Conservation (phyloP, 2,888 invertebrate species). For the Clistopyga incitator region DNA sequence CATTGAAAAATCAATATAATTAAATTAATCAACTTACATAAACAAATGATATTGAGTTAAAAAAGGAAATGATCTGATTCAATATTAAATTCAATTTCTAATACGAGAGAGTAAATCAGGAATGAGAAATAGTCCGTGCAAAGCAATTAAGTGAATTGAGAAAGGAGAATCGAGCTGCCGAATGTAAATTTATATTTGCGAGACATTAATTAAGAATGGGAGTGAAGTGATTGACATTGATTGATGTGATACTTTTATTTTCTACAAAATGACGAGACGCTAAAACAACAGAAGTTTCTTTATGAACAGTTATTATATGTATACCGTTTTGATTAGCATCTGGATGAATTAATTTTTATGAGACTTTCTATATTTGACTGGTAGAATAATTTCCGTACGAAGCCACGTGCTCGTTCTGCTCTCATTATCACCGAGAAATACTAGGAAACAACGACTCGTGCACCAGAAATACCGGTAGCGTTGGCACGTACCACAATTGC, state of each 20-base stretch:
- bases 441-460: slow-evolving; percentile 3
- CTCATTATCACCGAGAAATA: slow-evolving; percentile 21
- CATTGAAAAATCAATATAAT: no score
- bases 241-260: not conserved
- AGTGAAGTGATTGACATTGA: not conserved
- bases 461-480: slow-evolving; percentile 19
- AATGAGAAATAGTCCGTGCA: not conserved
- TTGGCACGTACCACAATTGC: slow-evolving; percentile 34
- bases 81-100: not conserved
- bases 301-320: not conserved
- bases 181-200: not conserved
- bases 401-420: not conserved
- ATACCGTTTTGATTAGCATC: not conserved
- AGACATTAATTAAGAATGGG: not conserved
- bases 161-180: no score
- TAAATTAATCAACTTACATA: no score
- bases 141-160: not conserved
- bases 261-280: not conserved
- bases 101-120: not conserved
- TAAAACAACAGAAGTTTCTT: not conserved
- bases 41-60: no score
- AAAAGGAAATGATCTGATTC: no score
- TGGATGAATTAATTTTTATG: not conserved
- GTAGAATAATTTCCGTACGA: not conserved
- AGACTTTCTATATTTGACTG: not conserved